Conservation (phyloP, 2,113 vertebrate species). For the Shinisaurus crocodilurus region DNA sequence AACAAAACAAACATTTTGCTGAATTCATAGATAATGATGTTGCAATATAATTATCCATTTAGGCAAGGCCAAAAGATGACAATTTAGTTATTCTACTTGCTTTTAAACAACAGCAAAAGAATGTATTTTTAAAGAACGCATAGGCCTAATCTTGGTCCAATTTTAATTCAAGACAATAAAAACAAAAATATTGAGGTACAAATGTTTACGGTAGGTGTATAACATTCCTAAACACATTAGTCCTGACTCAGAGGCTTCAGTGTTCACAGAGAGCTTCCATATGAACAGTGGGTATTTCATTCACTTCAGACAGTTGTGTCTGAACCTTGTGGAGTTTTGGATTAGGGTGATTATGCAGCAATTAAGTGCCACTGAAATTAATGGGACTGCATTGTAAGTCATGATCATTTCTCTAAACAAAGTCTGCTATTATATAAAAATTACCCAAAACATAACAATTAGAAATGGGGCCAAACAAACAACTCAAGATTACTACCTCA, state of each 20-base stretch:
- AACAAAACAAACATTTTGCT: not conserved
- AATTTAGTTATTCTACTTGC: not conserved
- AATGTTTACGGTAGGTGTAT: not conserved
- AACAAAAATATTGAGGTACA: not conserved
- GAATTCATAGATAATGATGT: not conserved
- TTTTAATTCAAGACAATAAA: not conserved
- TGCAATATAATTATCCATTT: not conserved
- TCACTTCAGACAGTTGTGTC: not conserved
- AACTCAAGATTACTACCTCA: not conserved
- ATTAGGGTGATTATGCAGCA: constrained; percentile 1
- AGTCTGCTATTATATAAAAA: constrained; percentile 11
- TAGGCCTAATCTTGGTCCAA: not conserved
- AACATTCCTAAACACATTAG: not conserved
- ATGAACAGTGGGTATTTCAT: not conserved
- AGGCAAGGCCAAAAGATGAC: not conserved
- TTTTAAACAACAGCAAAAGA: not conserved
- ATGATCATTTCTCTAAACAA: not conserved
- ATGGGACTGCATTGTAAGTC: not conserved
- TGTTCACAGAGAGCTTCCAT: not conserved
- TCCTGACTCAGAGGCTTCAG: not conserved
- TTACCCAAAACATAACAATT: constrained; percentile 19
- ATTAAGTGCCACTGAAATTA: constrained; percentile 4
- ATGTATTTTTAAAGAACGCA: not conserved
- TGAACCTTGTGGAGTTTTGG: not conserved
- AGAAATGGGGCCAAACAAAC: constrained; percentile 8